Evolutionary conservation across 2,888 invertebrate species (phyloP), one percentile per base, ranked within the genome.

Genomic region (Masnerella sp.): DNA sequence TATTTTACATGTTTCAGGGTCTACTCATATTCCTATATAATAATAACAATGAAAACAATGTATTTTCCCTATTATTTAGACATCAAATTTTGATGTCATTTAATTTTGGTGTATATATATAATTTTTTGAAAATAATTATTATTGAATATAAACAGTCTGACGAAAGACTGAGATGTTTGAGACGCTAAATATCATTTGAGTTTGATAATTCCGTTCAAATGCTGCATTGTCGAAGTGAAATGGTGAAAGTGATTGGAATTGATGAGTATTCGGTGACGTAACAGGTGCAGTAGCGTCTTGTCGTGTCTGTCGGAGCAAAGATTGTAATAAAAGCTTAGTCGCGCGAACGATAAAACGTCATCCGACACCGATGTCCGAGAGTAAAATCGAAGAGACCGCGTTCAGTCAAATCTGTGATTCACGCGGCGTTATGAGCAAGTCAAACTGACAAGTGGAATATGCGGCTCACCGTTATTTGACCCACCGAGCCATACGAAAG

Each of bases 381-480:
- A n/a, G n/a, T n/a, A n/a, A n/a, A 30, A 62, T 62, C 25, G 14
- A 54, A 51, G 22, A 25, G 28, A 17, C 28, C 25, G 32, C 12
- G 12, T 45, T 30, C 20, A 15, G 25, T 45, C 47, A 18, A 34
- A 62, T 40, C 32, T 62, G 54, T 52, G 64, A 71, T 68, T 75
- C 68, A 64, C 51, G 20, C 49, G 52, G 43, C 54, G 43, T 58
- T 58, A 54, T 58, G 65, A 70, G 22, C 40, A 52, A 77, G 73
- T 75, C 74, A 79, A 80, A 77, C 77, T 69, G 78, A 77, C 79
- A 79, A 81, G 80, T 82, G 65, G 83, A 79, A 81, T 83, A 82
- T 80, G 78, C 77, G 79, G 79, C 70, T 78, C 77, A 85, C 85
- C 85, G 85, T 85, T 85, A 85, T 82, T 77, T 78, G 85, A 85